Evolutionary conservation across 2,797 vertebrate species (phyloP).

Genomic region (Eupleurogrammus muticus): DNA sequence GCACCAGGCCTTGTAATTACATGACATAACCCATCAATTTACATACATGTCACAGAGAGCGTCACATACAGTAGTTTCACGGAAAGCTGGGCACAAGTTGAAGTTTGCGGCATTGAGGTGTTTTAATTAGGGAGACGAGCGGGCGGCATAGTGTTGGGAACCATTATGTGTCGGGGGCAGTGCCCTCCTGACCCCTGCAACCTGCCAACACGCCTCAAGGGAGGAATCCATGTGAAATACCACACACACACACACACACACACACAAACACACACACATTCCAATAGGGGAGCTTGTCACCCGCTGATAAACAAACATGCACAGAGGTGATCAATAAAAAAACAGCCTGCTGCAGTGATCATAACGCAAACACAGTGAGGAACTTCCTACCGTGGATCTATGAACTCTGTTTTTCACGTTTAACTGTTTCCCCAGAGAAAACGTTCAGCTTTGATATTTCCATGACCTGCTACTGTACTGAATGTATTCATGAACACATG

Average conservation of each 20-base stretch:
- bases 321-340: constrained; percentile 53
- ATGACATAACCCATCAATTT: constrained; percentile 35
- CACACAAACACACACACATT: constrained; percentile 17
- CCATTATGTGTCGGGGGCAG: constrained; percentile 34
- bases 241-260: constrained; percentile 48
- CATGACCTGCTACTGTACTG: constrained; percentile 11
- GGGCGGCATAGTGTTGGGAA: constrained; percentile 18
- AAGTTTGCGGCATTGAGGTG: constrained; percentile 51
- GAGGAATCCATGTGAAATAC: constrained; percentile 61
- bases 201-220: constrained; percentile 31
- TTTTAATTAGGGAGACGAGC: constrained; percentile 59
- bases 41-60: constrained; percentile 8
- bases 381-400: constrained; percentile 1
- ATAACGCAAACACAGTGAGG: constrained; percentile 20
- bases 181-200: constrained; percentile 47
- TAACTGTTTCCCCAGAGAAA: constrained; percentile 17
- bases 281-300: background rate
- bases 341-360: constrained; percentile 20
- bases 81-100: constrained; percentile 5
- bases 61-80: too few relatives aligned
- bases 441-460: constrained; percentile 41
- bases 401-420: constrained; percentile 18
- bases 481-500: constrained; percentile 44
- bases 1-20: constrained; percentile 62
- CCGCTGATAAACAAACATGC: constrained; percentile 33